Evolutionary conservation across 2,888 invertebrate species (phyloP), one percentile per base, ranked within the genome.

Genomic region (Ennomos fuscantarius): DNA sequence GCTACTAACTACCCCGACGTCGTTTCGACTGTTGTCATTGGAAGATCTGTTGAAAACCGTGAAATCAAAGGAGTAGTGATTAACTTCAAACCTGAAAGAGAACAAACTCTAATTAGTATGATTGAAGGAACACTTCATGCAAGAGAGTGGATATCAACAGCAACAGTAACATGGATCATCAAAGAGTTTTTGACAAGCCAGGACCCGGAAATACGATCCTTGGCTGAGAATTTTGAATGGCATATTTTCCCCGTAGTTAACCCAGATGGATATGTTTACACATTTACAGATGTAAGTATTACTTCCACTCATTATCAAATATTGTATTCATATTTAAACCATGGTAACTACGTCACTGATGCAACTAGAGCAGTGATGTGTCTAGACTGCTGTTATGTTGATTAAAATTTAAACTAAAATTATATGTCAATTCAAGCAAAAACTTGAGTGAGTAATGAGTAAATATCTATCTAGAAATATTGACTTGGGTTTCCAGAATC

Each of bases 201-300:
- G 0, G 91, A 95, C 63, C 69, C 90, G 0, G 82, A 81, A 44
- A 84, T 95, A 0, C 87, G 93, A 9, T 77, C 87, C 11, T 77
- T 96, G 60, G 94, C 95, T 1, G 93, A 95, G 60, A 93, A 88
- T 63, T 93, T 95, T 62, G 95, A 96, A 75, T 96, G 96, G 96
- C 95, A 96, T 73, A 90, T 96, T 41, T 93, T 96, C 64, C 96
- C 96, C 0, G 93, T 95, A 0, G 89, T 93, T 1, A 96, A 96
- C 79, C 96, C 96, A 9, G 96, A 96, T 85, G 96, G 96, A 15
- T 96, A 95, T 74, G 93, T 82, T 6, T 96, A 94, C 72, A 93
- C 94, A 0, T 95, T 95, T 70, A 93, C 92, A 8, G 81, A 77
- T 58, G 95, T 96, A 84, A 91, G 93, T 89, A 46, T 52, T 55